phyloP scores from a whole-genome alignment of 2,113 vertebrate genomes.

The Dipodomys merriami region DNA sequence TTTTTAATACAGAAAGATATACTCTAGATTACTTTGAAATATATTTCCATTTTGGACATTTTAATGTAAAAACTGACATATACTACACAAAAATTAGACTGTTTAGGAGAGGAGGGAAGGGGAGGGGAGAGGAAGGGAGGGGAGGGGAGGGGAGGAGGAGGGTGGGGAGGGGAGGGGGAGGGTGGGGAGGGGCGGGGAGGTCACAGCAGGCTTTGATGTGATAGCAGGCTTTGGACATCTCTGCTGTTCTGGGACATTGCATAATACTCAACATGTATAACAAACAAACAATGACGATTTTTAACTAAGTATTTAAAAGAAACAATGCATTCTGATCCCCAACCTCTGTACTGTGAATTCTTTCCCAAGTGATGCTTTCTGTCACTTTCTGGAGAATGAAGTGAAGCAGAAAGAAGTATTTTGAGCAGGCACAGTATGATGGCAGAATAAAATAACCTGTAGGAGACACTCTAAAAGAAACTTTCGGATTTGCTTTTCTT shows the following conservation, averaged over 20 bases:
- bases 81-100: too few species aligned
- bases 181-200: too few species aligned
- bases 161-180: too few species aligned
- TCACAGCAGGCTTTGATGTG: too few species aligned
- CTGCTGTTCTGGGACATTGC: not conserved
- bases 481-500: not conserved
- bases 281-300: not conserved
- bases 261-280: not conserved
- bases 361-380: not conserved
- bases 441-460: not conserved
- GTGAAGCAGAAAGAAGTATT: slow-evolving; percentile 44
- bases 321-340: not conserved
- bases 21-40: too few species aligned
- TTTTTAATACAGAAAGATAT: not conserved
- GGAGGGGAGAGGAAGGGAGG: too few species aligned
- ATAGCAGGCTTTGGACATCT: not conserved
- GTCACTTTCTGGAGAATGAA: not conserved
- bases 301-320: not conserved
- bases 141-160: too few species aligned
- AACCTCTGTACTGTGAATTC: not conserved
- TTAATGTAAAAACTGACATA: too few species aligned
- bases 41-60: too few species aligned
- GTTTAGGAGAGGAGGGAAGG: too few species aligned
- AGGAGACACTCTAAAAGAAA: slow-evolving; percentile 50
- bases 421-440: not conserved